Evolutionary conservation across 2,113 vertebrate species (phyloP), one percentile per base, ranked within the genome.

Genomic region (Calcarius ornatus): DNA sequence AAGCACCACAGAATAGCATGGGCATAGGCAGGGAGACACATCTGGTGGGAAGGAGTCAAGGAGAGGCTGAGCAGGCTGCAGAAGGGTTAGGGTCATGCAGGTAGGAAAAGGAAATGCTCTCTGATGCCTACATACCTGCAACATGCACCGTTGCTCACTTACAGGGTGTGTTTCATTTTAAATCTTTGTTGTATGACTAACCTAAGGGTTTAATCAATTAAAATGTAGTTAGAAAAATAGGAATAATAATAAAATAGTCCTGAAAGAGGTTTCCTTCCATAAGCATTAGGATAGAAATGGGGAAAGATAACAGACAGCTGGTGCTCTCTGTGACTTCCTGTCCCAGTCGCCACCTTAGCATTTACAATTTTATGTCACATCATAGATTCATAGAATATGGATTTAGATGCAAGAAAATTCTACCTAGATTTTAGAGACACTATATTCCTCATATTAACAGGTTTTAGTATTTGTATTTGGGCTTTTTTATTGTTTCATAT

Each of bases 91-190:
- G n/a, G 24, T 22, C 40, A 77, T 27, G 56, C 38, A 85, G 37
- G 11, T 16, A 5, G 27, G 42, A 66, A 73, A 80, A 73, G 54
- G 12, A 78, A 83, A 70, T 45, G 14, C 5, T 59, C 24, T 60
- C 31, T 73, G 51, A 27, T 45, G 18, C 23, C 38, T 38, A 59
- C 51, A 66, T 33, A 23, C 18, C 10, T 78, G 60, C n/a, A 77
- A 43, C 10, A 20, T 13, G n/a, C 11, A 37, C n/a, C 28, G 6
- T 21, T 31, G n/a, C 50, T 73, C 25, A 21, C 25, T 48, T n/a
- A 43, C 1, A 69, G 17, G 5, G 21, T 35, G 5, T 2, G 0
- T 53, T 77, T 30, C 0, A 0, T 35, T 54, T 53, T 31, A 31
- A 61, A 33, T 78, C 15, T 40, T 80, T 42, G 15, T 35, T 59